Conservation (phyloP, 2,113 vertebrate genomes). For the Furnarius figulus region DNA sequence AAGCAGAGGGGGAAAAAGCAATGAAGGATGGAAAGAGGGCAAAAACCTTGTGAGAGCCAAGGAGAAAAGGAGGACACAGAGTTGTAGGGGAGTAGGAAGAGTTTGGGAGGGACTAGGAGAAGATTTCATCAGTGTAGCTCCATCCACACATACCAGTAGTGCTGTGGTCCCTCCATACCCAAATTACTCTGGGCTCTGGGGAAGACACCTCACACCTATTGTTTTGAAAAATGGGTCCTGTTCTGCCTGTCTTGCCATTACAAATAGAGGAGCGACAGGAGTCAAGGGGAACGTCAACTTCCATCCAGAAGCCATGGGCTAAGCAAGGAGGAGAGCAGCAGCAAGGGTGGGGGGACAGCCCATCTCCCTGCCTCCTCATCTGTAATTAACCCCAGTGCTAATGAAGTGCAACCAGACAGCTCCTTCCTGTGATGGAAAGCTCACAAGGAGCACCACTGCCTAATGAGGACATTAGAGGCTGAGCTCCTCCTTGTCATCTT, state of each 20-base stretch:
- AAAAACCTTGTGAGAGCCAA: background rate
- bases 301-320: background rate
- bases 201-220: rapidly evolving
- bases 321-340: background rate
- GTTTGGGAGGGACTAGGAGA: background rate
- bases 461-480: conserved; percentile 72
- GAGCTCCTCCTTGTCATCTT: conserved; percentile 40
- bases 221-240: background rate
- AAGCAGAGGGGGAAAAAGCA: background rate
- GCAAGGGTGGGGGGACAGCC: background rate
- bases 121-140: background rate
- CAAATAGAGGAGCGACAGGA: background rate
- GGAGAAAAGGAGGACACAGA: background rate
- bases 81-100: background rate
- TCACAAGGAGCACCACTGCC: conserved; percentile 26
- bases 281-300: background rate
- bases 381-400: conserved; percentile 70
- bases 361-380: conserved; percentile 28
- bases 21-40: background rate
- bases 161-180: background rate
- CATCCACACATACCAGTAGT: rapidly evolving
- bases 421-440: conserved; percentile 36
- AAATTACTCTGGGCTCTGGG: background rate
- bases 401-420: conserved; percentile 66
- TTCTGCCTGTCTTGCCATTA: conserved; percentile 42